Percentiles rank a stretch among this genome's conserved stretches.
Evolutionary conservation across 2,888 invertebrate species (phyloP).

Genomic region (Drosophila pseudotakahashii): DNA sequence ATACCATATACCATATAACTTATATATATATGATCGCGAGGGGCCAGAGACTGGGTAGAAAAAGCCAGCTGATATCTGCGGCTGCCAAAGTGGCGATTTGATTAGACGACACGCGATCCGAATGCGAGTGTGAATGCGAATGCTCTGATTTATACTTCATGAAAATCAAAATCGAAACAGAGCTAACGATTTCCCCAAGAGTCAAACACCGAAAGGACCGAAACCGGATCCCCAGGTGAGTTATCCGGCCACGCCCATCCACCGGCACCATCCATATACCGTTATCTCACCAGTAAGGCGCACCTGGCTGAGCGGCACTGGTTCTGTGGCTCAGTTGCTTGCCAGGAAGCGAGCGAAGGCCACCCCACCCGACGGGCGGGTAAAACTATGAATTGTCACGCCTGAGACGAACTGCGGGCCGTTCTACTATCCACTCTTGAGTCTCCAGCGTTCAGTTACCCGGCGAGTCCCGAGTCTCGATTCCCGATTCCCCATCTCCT

Average conservation of each 20-base stretch:
- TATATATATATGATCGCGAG: constrained; percentile 3
- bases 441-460: constrained; percentile 1
- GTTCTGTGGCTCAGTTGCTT: constrained; percentile 25
- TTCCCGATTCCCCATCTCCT: background rate
- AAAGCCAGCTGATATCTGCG: constrained; percentile 18
- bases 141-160: constrained; percentile 58
- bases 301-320: constrained; percentile 28
- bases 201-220: constrained; percentile 25
- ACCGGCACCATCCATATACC: background rate
- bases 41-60: background rate
- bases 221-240: constrained; percentile 29
- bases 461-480: background rate
- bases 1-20: background rate
- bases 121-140: constrained; percentile 8
- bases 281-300: constrained; percentile 14
- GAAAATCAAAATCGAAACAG: constrained; percentile 24
- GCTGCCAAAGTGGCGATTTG: constrained; percentile 31
- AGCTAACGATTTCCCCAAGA: constrained; percentile 24
- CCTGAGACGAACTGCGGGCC: constrained; percentile 10
- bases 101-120: constrained; percentile 24
- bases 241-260: constrained; percentile 10
- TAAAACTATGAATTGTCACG: constrained; percentile 12
- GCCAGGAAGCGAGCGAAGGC: constrained; percentile 34
- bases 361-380: constrained; percentile 10
- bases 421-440: constrained; percentile 3